phyloP scores from a whole-genome alignment of 2,113 vertebrate genomes.

The Cathartes aura region DNA sequence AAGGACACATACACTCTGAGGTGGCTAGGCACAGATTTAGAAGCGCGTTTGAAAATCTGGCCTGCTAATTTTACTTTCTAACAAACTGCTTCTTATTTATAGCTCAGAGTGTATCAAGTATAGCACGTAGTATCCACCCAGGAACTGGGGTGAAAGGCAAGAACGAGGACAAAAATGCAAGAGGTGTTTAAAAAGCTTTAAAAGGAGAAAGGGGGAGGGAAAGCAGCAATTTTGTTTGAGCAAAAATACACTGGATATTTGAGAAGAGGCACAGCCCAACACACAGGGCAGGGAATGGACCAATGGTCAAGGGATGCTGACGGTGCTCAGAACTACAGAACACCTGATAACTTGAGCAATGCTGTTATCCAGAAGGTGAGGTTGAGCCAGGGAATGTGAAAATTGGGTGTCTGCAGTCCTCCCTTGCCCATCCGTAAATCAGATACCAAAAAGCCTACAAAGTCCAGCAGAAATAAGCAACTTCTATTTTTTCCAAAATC shows the following conservation, averaged over 20 bases:
- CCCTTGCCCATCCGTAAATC: not conserved
- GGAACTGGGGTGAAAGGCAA: constrained; percentile 65
- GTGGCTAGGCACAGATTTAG: constrained; percentile 48
- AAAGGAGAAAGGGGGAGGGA: not conserved
- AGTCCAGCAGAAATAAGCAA: not conserved
- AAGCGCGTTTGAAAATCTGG: constrained; percentile 19
- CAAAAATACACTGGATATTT: not conserved
- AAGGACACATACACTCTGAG: constrained; percentile 8
- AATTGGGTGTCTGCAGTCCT: not conserved
- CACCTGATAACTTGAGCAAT: not conserved
- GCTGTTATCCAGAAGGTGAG: not conserved
- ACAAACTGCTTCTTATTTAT: constrained; percentile 61
- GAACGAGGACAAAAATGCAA: constrained; percentile 53
- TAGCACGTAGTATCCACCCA: constrained; percentile 52
- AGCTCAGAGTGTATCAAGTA: constrained; percentile 53
- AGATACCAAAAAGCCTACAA: not conserved
- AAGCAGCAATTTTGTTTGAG: not conserved
- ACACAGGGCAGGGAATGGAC: not conserved
- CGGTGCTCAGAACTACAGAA: not conserved
- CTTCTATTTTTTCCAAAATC: not conserved
- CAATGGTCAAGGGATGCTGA: not conserved
- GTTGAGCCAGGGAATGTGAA: not conserved
- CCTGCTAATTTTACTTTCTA: constrained; percentile 61
- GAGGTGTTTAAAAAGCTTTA: not conserved
- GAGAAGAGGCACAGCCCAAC: not conserved